phyloP scores from a whole-genome alignment of 2,797 vertebrate species.

The Perodicticus potto region DNA sequence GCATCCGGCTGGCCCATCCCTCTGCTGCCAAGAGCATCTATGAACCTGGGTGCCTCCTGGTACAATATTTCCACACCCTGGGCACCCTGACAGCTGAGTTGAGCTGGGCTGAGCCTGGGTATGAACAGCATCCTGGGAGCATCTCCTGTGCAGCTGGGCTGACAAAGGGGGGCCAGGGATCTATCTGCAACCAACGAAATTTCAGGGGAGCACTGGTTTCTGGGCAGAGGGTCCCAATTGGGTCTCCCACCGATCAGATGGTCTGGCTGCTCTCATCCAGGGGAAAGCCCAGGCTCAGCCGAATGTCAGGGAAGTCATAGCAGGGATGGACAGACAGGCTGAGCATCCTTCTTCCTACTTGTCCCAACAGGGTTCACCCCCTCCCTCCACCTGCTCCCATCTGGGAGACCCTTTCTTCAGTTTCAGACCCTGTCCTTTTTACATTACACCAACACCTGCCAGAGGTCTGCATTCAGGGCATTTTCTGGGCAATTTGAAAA shows the following conservation, averaged over 20 bases:
- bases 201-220: not conserved
- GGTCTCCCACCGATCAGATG: no score
- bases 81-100: not conserved
- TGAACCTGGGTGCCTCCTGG: not conserved
- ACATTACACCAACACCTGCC: not conserved
- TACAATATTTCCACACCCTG: not conserved
- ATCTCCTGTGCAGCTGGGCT: not conserved
- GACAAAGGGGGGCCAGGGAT: not conserved
- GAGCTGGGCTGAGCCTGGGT: not conserved
- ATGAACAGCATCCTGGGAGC: not conserved
- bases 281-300: not conserved
- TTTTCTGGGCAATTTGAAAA: not conserved
- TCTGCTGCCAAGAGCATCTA: constrained; percentile 85
- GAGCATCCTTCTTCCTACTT: not conserved
- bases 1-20: constrained; percentile 87
- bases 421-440: not conserved
- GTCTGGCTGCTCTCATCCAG: not conserved
- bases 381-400: not conserved
- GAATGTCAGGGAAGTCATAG: not conserved
- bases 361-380: not conserved
- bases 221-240: not conserved
- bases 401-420: not conserved
- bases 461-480: not conserved
- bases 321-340: not conserved
- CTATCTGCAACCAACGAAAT: not conserved